Conservation (phyloP, 2,888 invertebrate species). For the Sceliomorpha sp. region DNA sequence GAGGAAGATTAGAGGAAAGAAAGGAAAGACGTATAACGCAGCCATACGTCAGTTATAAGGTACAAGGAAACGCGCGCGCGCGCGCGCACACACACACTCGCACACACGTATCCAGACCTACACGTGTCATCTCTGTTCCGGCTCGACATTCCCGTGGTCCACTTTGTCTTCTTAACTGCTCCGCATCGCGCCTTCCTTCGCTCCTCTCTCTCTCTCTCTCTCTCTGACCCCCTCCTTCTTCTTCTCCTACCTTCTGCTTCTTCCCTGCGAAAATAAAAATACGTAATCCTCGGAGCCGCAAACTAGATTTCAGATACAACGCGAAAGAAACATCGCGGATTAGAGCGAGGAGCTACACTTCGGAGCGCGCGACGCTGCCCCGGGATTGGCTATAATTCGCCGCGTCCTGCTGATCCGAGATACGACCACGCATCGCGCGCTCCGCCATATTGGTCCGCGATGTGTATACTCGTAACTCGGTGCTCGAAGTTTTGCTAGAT, state of each 20-base stretch:
- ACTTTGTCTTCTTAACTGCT: conserved; percentile 30
- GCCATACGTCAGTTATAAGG: conserved; percentile 48
- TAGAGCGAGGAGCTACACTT: conserved; percentile 19
- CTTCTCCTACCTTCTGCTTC: no score
- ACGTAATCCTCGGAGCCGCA: conserved; percentile 72
- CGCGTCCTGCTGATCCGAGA: conserved; percentile 40
- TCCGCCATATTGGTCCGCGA: conserved; percentile 15
- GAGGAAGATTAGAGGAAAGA: conserved; percentile 45
- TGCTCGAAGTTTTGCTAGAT: conserved; percentile 43
- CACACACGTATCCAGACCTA: conserved; percentile 70
- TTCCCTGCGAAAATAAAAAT: conserved; percentile 63
- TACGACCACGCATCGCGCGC: conserved; percentile 37
- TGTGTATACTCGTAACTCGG: conserved; percentile 45
- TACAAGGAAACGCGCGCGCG: conserved; percentile 58
- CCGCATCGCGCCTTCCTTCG: conserved; percentile 16
- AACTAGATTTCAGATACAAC: conserved; percentile 52
- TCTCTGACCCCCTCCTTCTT: no score
- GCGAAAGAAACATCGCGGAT: conserved; percentile 20
- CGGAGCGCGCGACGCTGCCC: conserved; percentile 27
- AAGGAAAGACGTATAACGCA: conserved; percentile 40
- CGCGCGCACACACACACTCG: conserved; percentile 74
- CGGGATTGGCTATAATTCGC: conserved; percentile 47
- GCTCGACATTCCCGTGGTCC: conserved; percentile 68
- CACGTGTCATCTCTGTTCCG: conserved; percentile 75
- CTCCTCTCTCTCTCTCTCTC: conserved; percentile 26